phyloP scores from a whole-genome alignment of 2,113 vertebrate genomes.

The Lepus timidus region DNA sequence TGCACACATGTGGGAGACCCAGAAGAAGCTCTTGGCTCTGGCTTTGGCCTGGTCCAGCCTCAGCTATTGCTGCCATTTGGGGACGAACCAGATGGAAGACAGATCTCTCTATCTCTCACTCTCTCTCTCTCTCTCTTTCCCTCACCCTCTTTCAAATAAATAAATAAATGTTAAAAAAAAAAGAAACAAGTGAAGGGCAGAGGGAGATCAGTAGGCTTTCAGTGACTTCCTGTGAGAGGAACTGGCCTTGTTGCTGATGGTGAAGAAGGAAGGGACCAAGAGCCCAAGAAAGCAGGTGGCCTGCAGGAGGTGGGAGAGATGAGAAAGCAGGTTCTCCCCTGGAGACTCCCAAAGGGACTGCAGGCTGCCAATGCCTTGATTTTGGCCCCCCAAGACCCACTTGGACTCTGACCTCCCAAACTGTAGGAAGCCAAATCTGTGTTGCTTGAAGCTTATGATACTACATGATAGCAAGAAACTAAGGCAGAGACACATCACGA shows the following conservation, averaged over 20 bases:
- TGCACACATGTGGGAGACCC: no score
- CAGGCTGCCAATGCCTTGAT: background rate
- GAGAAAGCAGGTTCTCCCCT: background rate
- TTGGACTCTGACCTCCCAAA: background rate
- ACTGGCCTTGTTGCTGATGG: background rate
- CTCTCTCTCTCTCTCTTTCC: no score
- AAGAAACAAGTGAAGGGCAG: background rate
- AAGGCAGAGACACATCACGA: background rate
- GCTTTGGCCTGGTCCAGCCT: no score
- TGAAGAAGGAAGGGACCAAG: background rate
- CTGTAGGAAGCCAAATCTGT: background rate
- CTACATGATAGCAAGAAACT: background rate
- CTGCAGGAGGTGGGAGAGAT: background rate
- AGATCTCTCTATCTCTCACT: no score
- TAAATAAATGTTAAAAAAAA: no score
- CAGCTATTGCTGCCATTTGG: no score
- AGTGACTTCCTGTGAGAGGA: background rate
- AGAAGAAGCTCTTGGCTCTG: no score
- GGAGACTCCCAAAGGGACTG: background rate
- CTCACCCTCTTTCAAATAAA: no score
- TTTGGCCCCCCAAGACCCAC: background rate
- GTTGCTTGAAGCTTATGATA: background rate
- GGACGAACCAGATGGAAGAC: no score
- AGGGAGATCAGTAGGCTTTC: background rate
- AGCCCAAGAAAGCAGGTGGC: background rate